A percentile compares a stretch with the other conserved stretches of the same genome.
Conservation (phyloP, 1,140 invertebrate genomes). For the Drepana arcuata region DNA sequence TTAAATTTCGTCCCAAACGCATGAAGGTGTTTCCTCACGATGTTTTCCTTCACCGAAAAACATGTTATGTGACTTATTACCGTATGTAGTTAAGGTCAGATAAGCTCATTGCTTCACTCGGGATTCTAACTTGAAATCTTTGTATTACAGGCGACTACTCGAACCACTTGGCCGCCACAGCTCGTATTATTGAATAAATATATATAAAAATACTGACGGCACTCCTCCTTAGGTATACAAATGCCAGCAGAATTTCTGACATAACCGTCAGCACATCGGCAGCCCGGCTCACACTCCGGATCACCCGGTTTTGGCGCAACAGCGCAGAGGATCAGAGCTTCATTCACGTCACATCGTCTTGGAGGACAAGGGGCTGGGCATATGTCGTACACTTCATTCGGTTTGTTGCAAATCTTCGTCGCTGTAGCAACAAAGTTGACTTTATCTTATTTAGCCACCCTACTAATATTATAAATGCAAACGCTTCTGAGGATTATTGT, state of each 20-base stretch:
- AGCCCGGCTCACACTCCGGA: conserved; percentile 11
- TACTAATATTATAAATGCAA: too few species aligned
- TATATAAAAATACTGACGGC: conserved; percentile 9
- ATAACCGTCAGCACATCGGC: conserved; percentile 19
- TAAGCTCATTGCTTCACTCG: neutral
- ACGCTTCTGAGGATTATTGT: too few species aligned
- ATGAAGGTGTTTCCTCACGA: too few species aligned
- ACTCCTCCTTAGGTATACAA: conserved; percentile 14
- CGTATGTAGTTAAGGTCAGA: too few species aligned
- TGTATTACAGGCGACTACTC: neutral
- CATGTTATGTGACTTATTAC: too few species aligned
- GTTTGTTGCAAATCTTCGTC: neutral
- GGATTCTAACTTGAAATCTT: neutral
- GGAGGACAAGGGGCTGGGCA: conserved; percentile 16
- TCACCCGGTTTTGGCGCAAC: conserved; percentile 11
- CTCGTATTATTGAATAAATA: neutral
- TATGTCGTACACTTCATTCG: conserved; percentile 12
- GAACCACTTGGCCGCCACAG: neutral
- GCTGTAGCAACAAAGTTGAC: too few species aligned
- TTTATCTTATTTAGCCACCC: too few species aligned
- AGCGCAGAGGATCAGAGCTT: conserved; percentile 5
- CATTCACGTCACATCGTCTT: conserved; percentile 12
- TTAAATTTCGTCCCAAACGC: too few species aligned
- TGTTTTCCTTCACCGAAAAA: too few species aligned
- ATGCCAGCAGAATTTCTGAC: conserved; percentile 8